phyloP scores from a whole-genome alignment of 1,140 invertebrate species.

The Diachasma alloeum region DNA sequence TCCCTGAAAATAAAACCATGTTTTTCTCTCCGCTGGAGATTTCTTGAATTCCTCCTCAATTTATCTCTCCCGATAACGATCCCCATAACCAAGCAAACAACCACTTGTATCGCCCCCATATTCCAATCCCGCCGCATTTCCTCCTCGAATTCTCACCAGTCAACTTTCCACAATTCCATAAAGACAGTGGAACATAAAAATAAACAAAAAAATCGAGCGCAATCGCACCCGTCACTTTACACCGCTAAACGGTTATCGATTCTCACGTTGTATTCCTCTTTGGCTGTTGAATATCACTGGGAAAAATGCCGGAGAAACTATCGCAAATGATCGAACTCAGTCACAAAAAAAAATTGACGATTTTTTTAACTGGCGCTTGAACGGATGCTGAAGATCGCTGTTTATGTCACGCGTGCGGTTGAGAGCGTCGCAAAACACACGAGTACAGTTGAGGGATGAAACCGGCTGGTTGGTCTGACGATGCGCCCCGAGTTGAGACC shows the following conservation, averaged over 20 bases:
- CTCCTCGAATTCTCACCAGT: not conserved
- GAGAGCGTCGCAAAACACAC: not conserved
- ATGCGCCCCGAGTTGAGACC: not conserved
- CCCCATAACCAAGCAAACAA: not conserved
- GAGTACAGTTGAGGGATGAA: not conserved
- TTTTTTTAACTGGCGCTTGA: not conserved
- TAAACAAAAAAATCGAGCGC: not conserved
- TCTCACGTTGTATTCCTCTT: not conserved
- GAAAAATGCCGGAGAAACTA: too few species aligned
- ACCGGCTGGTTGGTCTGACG: constrained; percentile 6
- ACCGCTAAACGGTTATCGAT: not conserved
- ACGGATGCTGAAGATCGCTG: not conserved
- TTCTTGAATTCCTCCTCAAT: not conserved
- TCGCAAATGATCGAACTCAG: too few species aligned
- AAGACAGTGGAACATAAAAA: not conserved
- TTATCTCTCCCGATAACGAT: not conserved
- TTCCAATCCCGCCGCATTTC: not conserved
- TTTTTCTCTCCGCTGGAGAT: too few species aligned
- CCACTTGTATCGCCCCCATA: not conserved
- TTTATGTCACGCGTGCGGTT: not conserved
- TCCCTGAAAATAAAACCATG: too few species aligned
- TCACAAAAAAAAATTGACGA: not conserved
- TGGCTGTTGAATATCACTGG: not conserved
- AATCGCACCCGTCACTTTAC: not conserved
- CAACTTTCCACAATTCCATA: not conserved